These are phyloP conservation scores for Pungitius pungitius DNA, from an alignment of 2,113 vertebrate species.

Conservation along the genomic window DNA sequence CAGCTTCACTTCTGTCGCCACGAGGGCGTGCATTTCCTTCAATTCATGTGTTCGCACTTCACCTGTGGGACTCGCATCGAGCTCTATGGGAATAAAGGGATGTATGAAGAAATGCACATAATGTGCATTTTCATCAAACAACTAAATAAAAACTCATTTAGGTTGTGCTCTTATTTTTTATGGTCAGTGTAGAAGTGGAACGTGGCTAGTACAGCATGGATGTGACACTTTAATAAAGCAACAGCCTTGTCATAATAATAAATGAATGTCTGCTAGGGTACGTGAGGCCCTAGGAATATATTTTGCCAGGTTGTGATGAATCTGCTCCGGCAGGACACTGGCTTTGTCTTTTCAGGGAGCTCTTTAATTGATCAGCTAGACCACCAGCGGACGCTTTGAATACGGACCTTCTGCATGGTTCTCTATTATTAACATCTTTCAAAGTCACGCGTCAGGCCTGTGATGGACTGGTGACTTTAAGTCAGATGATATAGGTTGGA, in stretches of 20 bases:
- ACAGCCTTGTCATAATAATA: background rate
- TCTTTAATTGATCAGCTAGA: background rate
- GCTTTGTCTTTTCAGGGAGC: background rate
- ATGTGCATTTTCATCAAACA: no score
- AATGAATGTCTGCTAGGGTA: no score
- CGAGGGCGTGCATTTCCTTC: slow-evolving; percentile 74
- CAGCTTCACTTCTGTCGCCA: slow-evolving; percentile 77
- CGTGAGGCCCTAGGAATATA: no score
- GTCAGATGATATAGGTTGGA: background rate
- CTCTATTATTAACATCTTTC: background rate
- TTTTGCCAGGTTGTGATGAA: background rate
- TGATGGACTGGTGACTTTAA: background rate
- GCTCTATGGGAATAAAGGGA: slow-evolving; percentile 19
- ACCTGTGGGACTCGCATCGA: slow-evolving; percentile 84
- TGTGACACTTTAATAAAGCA: background rate
- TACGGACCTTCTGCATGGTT: background rate
- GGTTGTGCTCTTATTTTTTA: background rate
- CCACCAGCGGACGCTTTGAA: background rate
- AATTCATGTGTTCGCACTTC: slow-evolving; percentile 89
- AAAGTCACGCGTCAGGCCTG: background rate
- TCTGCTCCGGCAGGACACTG: background rate
- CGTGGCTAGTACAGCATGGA: background rate
- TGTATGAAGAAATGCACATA: background rate
- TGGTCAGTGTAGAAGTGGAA: background rate
- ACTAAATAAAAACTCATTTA: no score